These are phyloP conservation scores for Eptatretus atami DNA, from an alignment of 2,797 vertebrate genomes.

Conservation along the genomic window DNA sequence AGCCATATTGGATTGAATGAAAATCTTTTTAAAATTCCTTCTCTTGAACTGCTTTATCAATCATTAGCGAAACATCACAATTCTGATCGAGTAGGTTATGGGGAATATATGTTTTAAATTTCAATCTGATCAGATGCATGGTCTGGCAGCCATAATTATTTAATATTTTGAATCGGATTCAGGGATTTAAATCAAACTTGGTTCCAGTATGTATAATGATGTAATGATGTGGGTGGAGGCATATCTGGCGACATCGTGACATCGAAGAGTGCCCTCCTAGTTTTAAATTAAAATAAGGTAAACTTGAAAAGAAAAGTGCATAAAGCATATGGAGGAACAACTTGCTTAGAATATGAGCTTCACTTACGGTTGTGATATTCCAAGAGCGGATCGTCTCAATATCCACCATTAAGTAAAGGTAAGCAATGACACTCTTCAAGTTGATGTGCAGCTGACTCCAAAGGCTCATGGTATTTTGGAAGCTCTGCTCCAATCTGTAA, in stretches of 20 bases:
- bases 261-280: too few relatives aligned
- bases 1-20: too few relatives aligned
- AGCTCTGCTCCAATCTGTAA: slow-evolving; percentile 51
- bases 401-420: slow-evolving; percentile 68
- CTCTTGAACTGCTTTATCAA: too few relatives aligned
- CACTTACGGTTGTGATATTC: slow-evolving; percentile 36
- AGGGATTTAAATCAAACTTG: too few relatives aligned
- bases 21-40: too few relatives aligned
- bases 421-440: slow-evolving; percentile 80
- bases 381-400: slow-evolving; percentile 37
- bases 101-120: neutral
- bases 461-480: slow-evolving; percentile 83
- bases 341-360: neutral
- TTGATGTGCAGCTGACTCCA: slow-evolving; percentile 95
- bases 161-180: too few relatives aligned
- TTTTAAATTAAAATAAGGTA: neutral
- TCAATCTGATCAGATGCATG: neutral
- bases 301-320: neutral
- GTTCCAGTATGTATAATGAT: too few relatives aligned
- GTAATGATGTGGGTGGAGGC: too few relatives aligned
- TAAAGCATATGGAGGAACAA: neutral
- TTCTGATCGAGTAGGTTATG: too few relatives aligned
- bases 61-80: too few relatives aligned
- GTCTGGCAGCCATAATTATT: too few relatives aligned
- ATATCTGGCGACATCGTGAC: too few relatives aligned